These are phyloP conservation scores for Byasa hedistus DNA, from an alignment of 2,888 invertebrate genomes.

Conservation along the genomic window DNA sequence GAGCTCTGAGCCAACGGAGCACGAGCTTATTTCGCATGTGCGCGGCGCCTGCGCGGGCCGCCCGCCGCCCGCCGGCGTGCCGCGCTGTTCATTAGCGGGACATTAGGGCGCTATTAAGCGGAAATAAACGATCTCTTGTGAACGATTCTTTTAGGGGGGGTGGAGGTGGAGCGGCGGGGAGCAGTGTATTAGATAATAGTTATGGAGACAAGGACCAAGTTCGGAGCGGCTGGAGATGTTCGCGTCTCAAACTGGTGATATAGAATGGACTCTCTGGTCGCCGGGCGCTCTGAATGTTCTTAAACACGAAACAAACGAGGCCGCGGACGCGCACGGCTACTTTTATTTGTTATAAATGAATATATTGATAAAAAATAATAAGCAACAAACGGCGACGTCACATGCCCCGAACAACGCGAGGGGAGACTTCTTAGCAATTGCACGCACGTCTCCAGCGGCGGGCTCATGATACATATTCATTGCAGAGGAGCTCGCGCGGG, in stretches of 20 bases:
- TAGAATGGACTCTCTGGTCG: too few relatives aligned
- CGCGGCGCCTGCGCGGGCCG: too few relatives aligned
- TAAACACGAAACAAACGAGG: too few relatives aligned
- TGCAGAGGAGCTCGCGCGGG: too few relatives aligned
- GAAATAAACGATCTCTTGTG: slow-evolving; percentile 47
- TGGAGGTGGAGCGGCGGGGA: background rate
- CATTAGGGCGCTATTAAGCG: slow-evolving; percentile 58
- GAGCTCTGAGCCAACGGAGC: slow-evolving; percentile 34
- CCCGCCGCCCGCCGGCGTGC: slow-evolving; percentile 40
- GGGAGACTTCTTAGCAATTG: slow-evolving; percentile 3
- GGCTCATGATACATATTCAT: background rate
- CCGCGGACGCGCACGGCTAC: too few relatives aligned
- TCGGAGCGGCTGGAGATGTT: too few relatives aligned
- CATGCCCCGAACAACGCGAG: background rate
- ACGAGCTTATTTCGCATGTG: slow-evolving; percentile 32
- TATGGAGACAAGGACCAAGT: background rate
- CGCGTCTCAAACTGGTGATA: too few relatives aligned
- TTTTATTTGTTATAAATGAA: too few relatives aligned
- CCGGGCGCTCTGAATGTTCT: too few relatives aligned
- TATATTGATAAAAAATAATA: too few relatives aligned
- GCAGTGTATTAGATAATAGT: background rate
- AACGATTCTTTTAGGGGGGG: slow-evolving; percentile 9
- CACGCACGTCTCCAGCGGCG: slow-evolving; percentile 2
- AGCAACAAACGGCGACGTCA: background rate
- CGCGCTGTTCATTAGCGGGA: slow-evolving; percentile 57